phyloP scores from a whole-genome alignment of 92 coral and sea anemone species.

The Parazoanthus atlanticus region DNA sequence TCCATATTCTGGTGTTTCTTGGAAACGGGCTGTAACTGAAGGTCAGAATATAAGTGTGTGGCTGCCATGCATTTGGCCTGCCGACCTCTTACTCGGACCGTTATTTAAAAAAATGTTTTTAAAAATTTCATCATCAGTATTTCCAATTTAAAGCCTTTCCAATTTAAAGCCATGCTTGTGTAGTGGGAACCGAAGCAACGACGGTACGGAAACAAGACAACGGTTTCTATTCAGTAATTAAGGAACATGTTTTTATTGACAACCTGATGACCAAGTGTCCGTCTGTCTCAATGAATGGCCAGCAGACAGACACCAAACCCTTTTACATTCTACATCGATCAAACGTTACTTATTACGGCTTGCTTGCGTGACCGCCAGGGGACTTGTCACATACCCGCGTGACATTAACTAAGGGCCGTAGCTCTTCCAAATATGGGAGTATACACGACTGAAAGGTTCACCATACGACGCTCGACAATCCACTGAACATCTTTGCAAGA shows the following conservation, averaged over 20 bases:
- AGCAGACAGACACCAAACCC: conserved; percentile 1
- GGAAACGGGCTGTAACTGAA: no score
- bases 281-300: background rate
- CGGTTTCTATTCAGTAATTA: conserved; percentile 6
- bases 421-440: conserved; percentile 5
- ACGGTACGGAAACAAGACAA: conserved; percentile 1
- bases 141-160: no score
- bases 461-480: background rate
- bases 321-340: conserved; percentile 26
- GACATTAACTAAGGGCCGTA: conserved; percentile 8
- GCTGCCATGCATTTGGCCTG: no score
- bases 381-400: conserved; percentile 22
- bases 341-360: conserved; percentile 20
- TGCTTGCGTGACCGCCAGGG: conserved; percentile 30
- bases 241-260: conserved; percentile 33
- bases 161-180: no score
- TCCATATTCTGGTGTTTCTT: no score
- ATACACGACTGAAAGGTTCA: background rate
- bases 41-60: no score
- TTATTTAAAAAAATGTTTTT: no score
- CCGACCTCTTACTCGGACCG: no score
- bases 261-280: conserved; percentile 12
- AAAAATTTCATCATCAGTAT: no score
- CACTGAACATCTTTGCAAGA: background rate
- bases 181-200: background rate